Base-by-base conservation (phyloP, 2,888 invertebrate species). In the Sarcophaga subvicina region DNA sequence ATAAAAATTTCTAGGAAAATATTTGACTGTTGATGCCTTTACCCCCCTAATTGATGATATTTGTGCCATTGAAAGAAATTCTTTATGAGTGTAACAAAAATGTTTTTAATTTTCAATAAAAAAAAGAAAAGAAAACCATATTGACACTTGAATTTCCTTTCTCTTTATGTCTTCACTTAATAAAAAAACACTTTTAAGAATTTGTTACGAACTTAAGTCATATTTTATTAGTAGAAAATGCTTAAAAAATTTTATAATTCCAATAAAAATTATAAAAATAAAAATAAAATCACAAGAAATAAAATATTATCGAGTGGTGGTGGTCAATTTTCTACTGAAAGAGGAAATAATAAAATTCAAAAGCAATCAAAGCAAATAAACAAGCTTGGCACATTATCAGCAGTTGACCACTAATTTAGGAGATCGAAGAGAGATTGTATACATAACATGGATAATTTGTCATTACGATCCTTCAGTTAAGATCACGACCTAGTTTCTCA, bases 181-280 rank as follows among this genome's bases (percentile, higher is more conserved):
- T 20, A 62, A 73, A 60, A 63, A 47, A 73, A 73, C 17, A 49
- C 17, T 11, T 8, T 62, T 72, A 17, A 22, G 22, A 47, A 73
- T 63, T 73, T 73, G 22, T 6, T 72, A 17, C 47, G 22, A 47
- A 73, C 47, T 73, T 49, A 47, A 25, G 49, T 8, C 22, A 63
- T 25, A 63, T 75, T 75, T 47, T 63, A 60, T 60, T 37, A 45
- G 12, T 20, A 60, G n/a, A 11, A 60, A 20, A 0, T 54, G 6
- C 17, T 75, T 63, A 4, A 45, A 4, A 1, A 10, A 10, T 47
- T 63, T 63, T 64, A 75, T 75, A 47, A 64, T 75, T 75, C 73
- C 49, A 25, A 75, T 45, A 72, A 72, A 45, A 60, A 22, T 17
- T 25, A 64, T 75, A 75, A 63, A 45, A 63, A 17, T 10, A 75